A percentile compares a stretch with the other conserved stretches of the same genome.
These are phyloP conservation scores for Notodonta ziczac DNA, from an alignment of 2,888 invertebrate species.

Conservation along the genomic window DNA sequence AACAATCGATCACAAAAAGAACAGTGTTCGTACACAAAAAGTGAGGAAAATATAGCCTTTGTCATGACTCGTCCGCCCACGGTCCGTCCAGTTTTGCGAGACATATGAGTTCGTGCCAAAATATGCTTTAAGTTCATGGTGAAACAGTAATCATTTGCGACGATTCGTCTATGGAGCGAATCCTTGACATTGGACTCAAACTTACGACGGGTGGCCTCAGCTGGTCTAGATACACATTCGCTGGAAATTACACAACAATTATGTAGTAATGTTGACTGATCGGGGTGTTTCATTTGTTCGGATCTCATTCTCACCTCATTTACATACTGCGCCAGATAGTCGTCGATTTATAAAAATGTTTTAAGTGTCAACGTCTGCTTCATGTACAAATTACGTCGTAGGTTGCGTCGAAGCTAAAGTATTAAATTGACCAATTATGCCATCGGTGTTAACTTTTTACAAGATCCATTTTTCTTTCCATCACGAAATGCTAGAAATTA, in stretches of 20 bases:
- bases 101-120: constrained; percentile 22
- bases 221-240: neutral
- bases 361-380: neutral
- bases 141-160: constrained; percentile 25
- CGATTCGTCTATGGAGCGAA: constrained; percentile 22
- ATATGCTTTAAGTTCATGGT: constrained; percentile 20
- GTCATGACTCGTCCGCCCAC: constrained; percentile 51
- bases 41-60: constrained; percentile 38
- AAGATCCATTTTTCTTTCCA: no score
- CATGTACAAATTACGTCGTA: no score
- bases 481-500: neutral
- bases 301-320: constrained; percentile 7
- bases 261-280: neutral
- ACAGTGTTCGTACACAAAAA: constrained; percentile 31
- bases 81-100: constrained; percentile 27
- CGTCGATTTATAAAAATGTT: neutral
- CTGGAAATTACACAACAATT: constrained; percentile 4
- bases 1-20: constrained; percentile 28
- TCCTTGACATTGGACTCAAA: constrained; percentile 54
- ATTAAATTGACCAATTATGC: no score
- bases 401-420: no score
- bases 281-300: neutral
- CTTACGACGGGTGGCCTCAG: constrained; percentile 33
- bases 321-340: neutral
- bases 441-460: no score